phyloP scores from a whole-genome alignment of 2,113 vertebrate species.

The Euleptes europaea region DNA sequence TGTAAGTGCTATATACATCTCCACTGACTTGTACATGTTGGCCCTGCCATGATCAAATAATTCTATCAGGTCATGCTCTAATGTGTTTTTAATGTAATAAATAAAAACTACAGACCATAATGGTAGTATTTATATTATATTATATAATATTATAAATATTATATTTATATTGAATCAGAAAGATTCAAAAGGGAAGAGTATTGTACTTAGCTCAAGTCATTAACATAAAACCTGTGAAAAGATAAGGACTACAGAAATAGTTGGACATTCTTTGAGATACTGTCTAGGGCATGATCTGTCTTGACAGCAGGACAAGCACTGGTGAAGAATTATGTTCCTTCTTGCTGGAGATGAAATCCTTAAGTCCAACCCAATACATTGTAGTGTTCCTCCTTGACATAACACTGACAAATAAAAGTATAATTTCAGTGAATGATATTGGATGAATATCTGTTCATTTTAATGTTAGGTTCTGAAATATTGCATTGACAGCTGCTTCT shows the following conservation, averaged over 20 bases:
- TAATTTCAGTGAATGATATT: conserved; percentile 30
- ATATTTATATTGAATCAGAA: too few species aligned
- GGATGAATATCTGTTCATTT: conserved; percentile 38
- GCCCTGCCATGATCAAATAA: too few species aligned
- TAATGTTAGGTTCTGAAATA: conserved; percentile 53
- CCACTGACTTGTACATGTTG: too few species aligned
- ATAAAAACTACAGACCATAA: too few species aligned
- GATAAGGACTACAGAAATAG: neutral
- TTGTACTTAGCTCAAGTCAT: too few species aligned
- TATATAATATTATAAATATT: too few species aligned
- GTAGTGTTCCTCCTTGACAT: neutral
- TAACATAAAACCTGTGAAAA: too few species aligned
- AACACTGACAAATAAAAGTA: neutral
- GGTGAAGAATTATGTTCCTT: neutral
- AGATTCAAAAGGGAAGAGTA: too few species aligned
- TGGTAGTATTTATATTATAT: too few species aligned
- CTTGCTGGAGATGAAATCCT: neutral
- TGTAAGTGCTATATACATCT: too few species aligned
- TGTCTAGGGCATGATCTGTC: neutral
- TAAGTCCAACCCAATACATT: neutral
- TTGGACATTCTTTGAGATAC: neutral
- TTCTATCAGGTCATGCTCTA: too few species aligned
- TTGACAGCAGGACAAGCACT: neutral
- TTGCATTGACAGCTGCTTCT: conserved; percentile 48
- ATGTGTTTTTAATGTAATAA: too few species aligned